Base-by-base conservation (phyloP, 2,797 vertebrate species). In the Podargus strigoides region DNA sequence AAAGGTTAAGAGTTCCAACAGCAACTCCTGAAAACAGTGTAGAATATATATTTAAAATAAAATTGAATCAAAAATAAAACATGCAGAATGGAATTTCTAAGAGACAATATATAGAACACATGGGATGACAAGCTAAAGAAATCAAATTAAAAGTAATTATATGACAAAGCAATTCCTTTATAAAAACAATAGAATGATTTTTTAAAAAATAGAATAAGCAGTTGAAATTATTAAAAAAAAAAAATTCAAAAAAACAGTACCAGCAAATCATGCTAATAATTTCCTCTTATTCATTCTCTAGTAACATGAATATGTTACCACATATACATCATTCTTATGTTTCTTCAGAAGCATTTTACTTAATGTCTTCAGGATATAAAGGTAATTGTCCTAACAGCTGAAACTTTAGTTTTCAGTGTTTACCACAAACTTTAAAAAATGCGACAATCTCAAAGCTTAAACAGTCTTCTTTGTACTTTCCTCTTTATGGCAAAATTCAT, bases 171-270 rank as follows among this genome's bases (percentile, higher is more conserved):
- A 32, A 11, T 53, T 85, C 18, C 24, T 90, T 72, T 59, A 67
- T 17, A 63, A 44, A 83, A 93, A 52, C 9, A 66, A 36, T 16
- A 42, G 58, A 78, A 47, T 55, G 41, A 50, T 44, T 44, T 17
- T 16, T 49, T 53, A 23, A 0, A 2, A 16, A 92, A 72, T 14
- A 0, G 18, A 16, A 21, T 37, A 23, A 80, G 41, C 1, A 3
- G 4, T 6, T 76, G 22, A 42, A 67, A 66, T 60, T 37, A 9
- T 2, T 1, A 5, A 20, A 53, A 64, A 42, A 49, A 42, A 66
- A 58, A n/a, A n/a, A n/a, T n/a, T n/a, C 23, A 60, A 80, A 67
- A 2, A 70, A 74, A 0, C 12, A 49, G 58, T 85, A 56, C 5
- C 59, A 74, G 64, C 4, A 84, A 63, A 81, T 34, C 6, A 27